These are phyloP conservation scores for Siderastrea siderea DNA, from an alignment of 92 coral and sea anemone genomes.

Conservation along the genomic window DNA sequence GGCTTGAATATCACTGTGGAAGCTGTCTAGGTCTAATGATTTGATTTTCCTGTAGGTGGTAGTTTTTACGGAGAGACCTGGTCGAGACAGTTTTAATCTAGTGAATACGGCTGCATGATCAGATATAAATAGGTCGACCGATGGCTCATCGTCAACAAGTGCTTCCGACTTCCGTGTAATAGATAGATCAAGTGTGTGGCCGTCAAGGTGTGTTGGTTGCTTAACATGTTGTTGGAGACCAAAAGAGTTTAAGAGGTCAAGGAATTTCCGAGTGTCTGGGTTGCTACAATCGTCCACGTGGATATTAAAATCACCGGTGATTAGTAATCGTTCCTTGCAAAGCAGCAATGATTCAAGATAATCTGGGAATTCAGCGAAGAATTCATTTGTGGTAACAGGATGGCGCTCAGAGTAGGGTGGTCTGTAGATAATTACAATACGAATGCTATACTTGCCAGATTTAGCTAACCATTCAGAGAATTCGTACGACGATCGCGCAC, in stretches of 20 bases:
- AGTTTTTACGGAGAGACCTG: constrained; percentile 43
- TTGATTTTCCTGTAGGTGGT: constrained; percentile 67
- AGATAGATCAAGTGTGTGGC: constrained; percentile 61
- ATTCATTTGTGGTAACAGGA: constrained; percentile 35
- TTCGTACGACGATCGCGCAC: constrained; percentile 41
- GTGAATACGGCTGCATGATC: constrained; percentile 61
- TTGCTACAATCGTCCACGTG: constrained; percentile 53
- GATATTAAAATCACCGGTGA: constrained; percentile 65
- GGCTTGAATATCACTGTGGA: constrained; percentile 54
- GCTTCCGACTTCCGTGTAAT: constrained; percentile 58
- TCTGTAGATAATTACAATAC: constrained; percentile 32
- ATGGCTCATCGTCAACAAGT: constrained; percentile 30
- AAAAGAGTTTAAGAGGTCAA: constrained; percentile 57
- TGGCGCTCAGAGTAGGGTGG: constrained; percentile 50
- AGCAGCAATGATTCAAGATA: constrained; percentile 47
- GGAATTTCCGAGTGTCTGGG: constrained; percentile 52
- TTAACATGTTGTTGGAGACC: constrained; percentile 67
- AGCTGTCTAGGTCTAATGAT: constrained; percentile 42
- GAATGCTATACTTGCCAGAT: constrained; percentile 27
- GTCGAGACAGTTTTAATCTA: constrained; percentile 33
- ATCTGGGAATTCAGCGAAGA: constrained; percentile 50
- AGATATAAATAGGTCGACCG: constrained; percentile 50
- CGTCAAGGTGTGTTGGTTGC: constrained; percentile 43
- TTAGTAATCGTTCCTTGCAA: constrained; percentile 39
- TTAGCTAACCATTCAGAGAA: constrained; percentile 52